phyloP scores from a whole-genome alignment of 2,113 vertebrate genomes.

The Orcinus orca region DNA sequence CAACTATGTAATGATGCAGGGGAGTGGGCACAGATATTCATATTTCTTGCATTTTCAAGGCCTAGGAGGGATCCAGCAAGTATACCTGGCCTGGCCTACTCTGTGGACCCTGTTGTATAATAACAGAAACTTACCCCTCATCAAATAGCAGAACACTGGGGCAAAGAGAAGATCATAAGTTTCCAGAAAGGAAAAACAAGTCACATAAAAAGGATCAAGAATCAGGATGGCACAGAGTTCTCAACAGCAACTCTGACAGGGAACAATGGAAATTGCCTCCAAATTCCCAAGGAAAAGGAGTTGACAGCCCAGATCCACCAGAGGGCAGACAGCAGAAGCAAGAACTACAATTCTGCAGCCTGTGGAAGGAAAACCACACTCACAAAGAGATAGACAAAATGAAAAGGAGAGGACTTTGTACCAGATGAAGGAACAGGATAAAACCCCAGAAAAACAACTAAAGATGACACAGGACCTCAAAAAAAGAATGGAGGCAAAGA shows the following conservation, averaged over 20 bases:
- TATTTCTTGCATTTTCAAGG: not conserved
- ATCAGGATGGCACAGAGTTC: conserved; percentile 7
- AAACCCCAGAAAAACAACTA: too few species aligned
- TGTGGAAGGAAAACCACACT: too few species aligned
- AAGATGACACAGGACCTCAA: too few species aligned
- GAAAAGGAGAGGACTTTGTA: too few species aligned
- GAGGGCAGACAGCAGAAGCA: too few species aligned
- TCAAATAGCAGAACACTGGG: not conserved
- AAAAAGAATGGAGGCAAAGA: too few species aligned
- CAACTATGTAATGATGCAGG: not conserved
- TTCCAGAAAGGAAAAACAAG: not conserved
- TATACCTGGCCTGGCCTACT: not conserved
- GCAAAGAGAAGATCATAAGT: not conserved
- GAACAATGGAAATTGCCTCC: not conserved
- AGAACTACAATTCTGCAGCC: too few species aligned
- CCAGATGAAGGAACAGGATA: too few species aligned
- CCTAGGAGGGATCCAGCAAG: not conserved
- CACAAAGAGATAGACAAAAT: too few species aligned
- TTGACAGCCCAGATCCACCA: not conserved
- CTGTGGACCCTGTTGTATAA: not conserved
- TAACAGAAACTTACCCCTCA: not conserved
- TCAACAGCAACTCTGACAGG: not conserved
- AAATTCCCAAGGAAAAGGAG: conserved; percentile 13
- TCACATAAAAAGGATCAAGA: not conserved
- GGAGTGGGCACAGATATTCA: not conserved